Percentiles rank a stretch among this genome's conserved stretches.
phyloP scores from a whole-genome alignment of 2,888 invertebrate species.

The Lithophane ornitopus region DNA sequence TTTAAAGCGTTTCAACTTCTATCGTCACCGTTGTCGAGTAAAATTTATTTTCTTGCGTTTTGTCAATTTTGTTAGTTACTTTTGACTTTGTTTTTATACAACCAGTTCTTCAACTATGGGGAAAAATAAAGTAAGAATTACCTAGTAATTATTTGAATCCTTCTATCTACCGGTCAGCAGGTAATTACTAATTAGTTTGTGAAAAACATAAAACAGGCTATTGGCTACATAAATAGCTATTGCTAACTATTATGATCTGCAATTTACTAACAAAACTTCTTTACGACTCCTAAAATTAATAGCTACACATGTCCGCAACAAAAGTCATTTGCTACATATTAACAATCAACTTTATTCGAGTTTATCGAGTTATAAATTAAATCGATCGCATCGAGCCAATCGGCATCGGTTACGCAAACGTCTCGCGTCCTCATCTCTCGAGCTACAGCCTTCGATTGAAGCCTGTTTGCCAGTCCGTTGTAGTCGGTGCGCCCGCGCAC shows the following conservation, averaged over 20 bases:
- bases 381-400: slow-evolving; percentile 63
- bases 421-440: slow-evolving; percentile 73
- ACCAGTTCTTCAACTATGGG: too few relatives aligned
- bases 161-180: not conserved
- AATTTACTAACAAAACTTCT: slow-evolving; percentile 1
- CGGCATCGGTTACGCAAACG: slow-evolving; percentile 74
- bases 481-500: slow-evolving; percentile 83
- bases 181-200: not conserved
- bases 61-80: slow-evolving; percentile 1
- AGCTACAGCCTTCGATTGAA: slow-evolving; percentile 77
- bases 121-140: not conserved
- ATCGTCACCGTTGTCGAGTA: slow-evolving; percentile 13
- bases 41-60: slow-evolving; percentile 26
- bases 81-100: not conserved
- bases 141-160: not conserved
- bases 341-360: slow-evolving; percentile 48
- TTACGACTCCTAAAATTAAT: slow-evolving; percentile 26
- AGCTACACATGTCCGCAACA: slow-evolving; percentile 27
- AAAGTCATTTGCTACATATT: slow-evolving; percentile 42
- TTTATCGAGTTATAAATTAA: slow-evolving; percentile 64
- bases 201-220: not conserved
- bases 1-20: slow-evolving; percentile 23
- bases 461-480: slow-evolving; percentile 80
- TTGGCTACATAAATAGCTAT: slow-evolving; percentile 13
- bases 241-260: slow-evolving; percentile 4